Base-by-base conservation (phyloP, 2,113 vertebrate species). In the Ellobius talpinus region DNA sequence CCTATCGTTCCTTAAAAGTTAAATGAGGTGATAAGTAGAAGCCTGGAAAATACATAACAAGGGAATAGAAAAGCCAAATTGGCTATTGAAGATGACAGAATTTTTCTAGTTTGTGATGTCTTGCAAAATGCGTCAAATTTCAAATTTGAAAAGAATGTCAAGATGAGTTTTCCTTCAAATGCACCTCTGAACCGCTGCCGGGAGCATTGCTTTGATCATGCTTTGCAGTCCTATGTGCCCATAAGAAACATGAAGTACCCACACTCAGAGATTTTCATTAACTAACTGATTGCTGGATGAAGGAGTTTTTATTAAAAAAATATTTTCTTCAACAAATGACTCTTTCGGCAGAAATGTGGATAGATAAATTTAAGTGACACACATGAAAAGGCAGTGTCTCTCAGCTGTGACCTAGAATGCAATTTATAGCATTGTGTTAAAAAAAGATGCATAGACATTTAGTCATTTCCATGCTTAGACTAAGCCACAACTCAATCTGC, bases 91-190 rank as follows among this genome's bases (percentile, higher is more conserved):
- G 61, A 52, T 8, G 63, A 29, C 26, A 47, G 11, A 90, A 81
- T 31, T 31, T 14, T 89, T 74, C 58, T 58, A 58, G 26, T 89
- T 45, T 52, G 29, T 58, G 42, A 16, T 82, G 12, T 24, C n/a
- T 95, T 39, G 47, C 12, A 23, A 96, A 96, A 93, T 58, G 65
- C 3, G 12, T 85, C 58, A 72, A 24, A 65, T 76, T 66, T 93
- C 63, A 91, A 87, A 85, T 79, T 50, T 88, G 73, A 93, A 90
- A 81, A 81, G 68, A 81, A 82, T 58, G 10, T 91, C 36, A 74
- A n/a, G 42, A 23, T 47, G 26, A 36, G 17, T 61, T 73, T 95
- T 73, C 65, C 31, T 79, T 88, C 77, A 61, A 55, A 87, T 36
- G 36, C 0, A 6, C 10, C 58, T 61, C 17, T 58, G 0, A 47